Percentiles rank a stretch among this genome's conserved stretches.
These are phyloP conservation scores for Bugula neritina DNA, from an alignment of 2,888 invertebrate genomes.

Conservation along the genomic window DNA sequence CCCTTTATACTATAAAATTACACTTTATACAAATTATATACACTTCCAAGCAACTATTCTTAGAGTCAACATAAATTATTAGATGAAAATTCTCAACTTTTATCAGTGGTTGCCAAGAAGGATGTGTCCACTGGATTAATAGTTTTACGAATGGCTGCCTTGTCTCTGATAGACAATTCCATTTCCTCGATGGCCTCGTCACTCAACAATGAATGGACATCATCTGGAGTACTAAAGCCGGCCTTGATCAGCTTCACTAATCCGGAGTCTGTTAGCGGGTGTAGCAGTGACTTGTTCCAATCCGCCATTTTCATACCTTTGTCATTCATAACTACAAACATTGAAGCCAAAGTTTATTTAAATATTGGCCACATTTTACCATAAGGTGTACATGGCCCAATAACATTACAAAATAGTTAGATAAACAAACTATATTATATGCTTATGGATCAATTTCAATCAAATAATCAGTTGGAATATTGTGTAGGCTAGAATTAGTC, in stretches of 20 bases:
- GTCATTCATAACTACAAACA: background rate
- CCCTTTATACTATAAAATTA: no score
- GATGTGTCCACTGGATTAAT: background rate
- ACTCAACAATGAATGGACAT: background rate
- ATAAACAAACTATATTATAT: no score
- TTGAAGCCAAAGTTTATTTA: background rate
- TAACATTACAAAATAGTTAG: no score
- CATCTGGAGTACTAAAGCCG: slow-evolving; percentile 4
- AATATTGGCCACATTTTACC: background rate
- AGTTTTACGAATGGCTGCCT: slow-evolving; percentile 8
- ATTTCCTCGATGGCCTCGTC: slow-evolving; percentile 15
- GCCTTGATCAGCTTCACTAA: slow-evolving; percentile 7
- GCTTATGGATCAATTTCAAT: no score
- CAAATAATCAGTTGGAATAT: no score
- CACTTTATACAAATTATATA: no score
- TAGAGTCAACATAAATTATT: no score
- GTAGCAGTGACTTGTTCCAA: slow-evolving; percentile 3
- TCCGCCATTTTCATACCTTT: slow-evolving; percentile 14
- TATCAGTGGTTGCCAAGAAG: background rate
- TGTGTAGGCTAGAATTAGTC: no score
- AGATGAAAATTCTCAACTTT: no score
- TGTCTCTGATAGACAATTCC: slow-evolving; percentile 14
- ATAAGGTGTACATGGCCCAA: background rate
- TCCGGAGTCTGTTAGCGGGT: slow-evolving; percentile 10
- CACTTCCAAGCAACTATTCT: no score